Evolutionary conservation across 2,888 invertebrate genomes (phyloP), one percentile per base, ranked within the genome.

Genomic region (Amphipoea oculea): DNA sequence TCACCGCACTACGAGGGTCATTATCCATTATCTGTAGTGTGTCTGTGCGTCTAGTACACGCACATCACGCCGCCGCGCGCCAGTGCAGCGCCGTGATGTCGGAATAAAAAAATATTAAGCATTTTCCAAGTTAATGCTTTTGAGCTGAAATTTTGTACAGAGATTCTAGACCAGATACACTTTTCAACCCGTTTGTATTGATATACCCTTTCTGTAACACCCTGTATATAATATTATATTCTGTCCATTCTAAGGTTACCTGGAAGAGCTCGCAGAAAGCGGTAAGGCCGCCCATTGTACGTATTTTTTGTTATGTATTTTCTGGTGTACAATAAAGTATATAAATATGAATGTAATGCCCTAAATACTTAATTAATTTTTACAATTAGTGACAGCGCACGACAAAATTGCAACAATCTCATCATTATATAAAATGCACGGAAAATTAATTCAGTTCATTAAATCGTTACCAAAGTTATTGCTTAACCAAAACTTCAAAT

Each of bases 401-500:
- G 12, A 66, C 17, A 29, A 29, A 29, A 68, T 48, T 17, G 29
- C 12, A 23, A 51, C 29, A 14, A 2, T 23, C 7, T 4, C 14
- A 69, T 14, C 36, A n/a, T 45, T 67, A n/a, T n/a, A 29, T 48
- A 48, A 29, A 12, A 48, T 12, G 11, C 11, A 69, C 29, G 29
- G 29, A 68, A 0, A 45, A 45, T 23, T 9, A 3, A 57, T 57
- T 57, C 54, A 23, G 23, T 23, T 57, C 0, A 57, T 20, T 20
- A 54, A 23, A 23, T 23, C 57, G 23, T 57, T 60, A 11, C 11
- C 17, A 62, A 62, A 17, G 29, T 29, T 29, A 29, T 29, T 62
- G 62, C 29, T 62, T 29, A 29, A 6, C 14, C 14, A 14, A 85
- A 80, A 85, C 60, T 69, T 81, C 36, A 23, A 42, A 12, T 20